Evolutionary conservation across 1,140 invertebrate genomes (phyloP).

Genomic region (Ericerus pela): DNA sequence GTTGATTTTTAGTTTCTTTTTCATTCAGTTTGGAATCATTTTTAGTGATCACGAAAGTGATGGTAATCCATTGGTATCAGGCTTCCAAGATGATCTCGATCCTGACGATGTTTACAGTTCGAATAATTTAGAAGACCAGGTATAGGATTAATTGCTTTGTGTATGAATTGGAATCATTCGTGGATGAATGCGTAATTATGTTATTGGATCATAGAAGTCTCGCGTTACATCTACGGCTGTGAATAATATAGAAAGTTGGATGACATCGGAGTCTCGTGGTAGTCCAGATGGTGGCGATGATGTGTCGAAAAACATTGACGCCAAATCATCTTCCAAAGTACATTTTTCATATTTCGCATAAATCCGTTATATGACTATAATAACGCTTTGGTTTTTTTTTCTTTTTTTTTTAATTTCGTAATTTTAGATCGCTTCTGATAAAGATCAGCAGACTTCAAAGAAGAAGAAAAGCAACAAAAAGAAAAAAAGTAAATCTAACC

Average conservation of each 20-base stretch:
- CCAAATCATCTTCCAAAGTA: background rate
- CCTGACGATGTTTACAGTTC: constrained; percentile 37
- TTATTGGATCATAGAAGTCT: background rate
- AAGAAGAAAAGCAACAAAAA: too few species aligned
- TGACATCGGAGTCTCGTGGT: background rate
- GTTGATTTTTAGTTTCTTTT: constrained; percentile 4
- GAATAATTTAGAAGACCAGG: background rate
- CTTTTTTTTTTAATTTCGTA: too few species aligned
- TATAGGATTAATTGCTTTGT: too few species aligned
- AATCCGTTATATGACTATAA: too few species aligned
- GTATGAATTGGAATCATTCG: too few species aligned
- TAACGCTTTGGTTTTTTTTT: too few species aligned
- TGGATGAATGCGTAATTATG: background rate
- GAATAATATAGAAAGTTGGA: background rate
- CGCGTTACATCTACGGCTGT: background rate
- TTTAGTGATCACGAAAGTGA: constrained; percentile 52
- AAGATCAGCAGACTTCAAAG: too few species aligned
- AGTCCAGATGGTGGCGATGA: background rate
- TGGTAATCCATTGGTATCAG: constrained; percentile 69
- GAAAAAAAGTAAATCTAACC: too few species aligned
- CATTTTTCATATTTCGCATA: too few species aligned
- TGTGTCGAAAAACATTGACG: background rate
- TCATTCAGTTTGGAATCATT: constrained; percentile 19
- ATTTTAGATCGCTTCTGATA: too few species aligned
- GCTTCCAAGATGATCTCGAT: constrained; percentile 74